Conservation (phyloP, 2,113 vertebrate genomes). For the Neolamprologus caudopunctatus region DNA sequence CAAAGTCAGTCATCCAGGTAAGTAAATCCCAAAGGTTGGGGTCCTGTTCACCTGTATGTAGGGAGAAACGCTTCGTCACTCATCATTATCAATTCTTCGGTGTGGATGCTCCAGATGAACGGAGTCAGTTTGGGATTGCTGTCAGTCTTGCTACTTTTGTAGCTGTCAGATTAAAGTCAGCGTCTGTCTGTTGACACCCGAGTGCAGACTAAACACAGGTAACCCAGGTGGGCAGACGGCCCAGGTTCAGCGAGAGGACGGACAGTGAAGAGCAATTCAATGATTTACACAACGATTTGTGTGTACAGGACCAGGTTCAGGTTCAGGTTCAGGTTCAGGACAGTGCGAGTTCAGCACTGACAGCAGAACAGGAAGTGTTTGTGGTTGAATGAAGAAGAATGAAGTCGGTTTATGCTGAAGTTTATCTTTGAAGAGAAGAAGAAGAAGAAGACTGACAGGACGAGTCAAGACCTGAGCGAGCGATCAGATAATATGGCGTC, state of each 20-base stretch:
- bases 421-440: slow-evolving; percentile 50
- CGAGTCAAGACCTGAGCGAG: slow-evolving; percentile 33
- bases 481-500: not conserved
- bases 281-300: not conserved
- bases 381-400: slow-evolving; percentile 53
- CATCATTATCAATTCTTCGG: not conserved
- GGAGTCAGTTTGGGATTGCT: not conserved
- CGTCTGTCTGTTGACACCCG: not conserved
- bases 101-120: not conserved
- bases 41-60: not conserved
- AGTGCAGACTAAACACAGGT: not conserved
- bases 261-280: not conserved
- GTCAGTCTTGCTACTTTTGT: not conserved
- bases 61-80: not conserved
- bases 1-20: not conserved
- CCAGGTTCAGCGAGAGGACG: not conserved
- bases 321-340: not conserved
- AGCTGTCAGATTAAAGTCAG: not conserved
- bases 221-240: not conserved
- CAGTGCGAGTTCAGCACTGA: not conserved
- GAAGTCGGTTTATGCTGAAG: slow-evolving; percentile 36
- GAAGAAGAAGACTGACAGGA: slow-evolving; percentile 14
- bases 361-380: slow-evolving; percentile 49
- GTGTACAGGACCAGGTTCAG: not conserved
- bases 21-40: not conserved